Evolutionary conservation across 2,797 vertebrate genomes (phyloP).

Genomic region (Momotus momota): DNA sequence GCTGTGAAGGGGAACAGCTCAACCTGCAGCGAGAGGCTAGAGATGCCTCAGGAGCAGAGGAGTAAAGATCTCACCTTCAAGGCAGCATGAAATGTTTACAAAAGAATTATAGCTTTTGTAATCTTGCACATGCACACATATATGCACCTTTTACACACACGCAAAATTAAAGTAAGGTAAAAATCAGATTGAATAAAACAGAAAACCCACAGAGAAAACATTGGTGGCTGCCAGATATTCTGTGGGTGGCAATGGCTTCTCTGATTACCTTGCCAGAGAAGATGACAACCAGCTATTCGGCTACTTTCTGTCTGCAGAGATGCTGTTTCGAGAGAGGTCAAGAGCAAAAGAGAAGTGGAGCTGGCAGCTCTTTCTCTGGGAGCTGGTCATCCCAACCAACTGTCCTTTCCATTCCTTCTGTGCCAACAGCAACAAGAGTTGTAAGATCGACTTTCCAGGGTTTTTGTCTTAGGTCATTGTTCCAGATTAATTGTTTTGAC

Average conservation of each 20-base stretch:
- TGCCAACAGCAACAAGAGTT: conserved; percentile 36
- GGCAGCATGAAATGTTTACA: neutral
- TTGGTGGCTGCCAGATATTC: neutral
- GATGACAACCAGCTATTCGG: neutral
- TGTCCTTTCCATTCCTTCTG: neutral
- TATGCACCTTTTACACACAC: neutral
- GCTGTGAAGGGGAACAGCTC: neutral
- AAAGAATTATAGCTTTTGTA: neutral
- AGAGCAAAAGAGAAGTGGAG: neutral
- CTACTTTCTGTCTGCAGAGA: neutral
- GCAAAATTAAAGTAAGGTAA: neutral
- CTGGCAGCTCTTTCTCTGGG: neutral
- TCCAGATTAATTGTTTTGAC: conserved; percentile 58
- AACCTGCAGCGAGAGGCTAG: neutral
- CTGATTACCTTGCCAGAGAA: neutral
- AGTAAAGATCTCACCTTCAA: neutral
- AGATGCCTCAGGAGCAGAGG: neutral
- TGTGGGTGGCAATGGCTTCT: neutral
- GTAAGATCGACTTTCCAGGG: neutral
- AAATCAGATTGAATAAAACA: neutral
- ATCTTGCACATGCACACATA: neutral
- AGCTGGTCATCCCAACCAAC: neutral
- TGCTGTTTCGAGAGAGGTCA: conserved; percentile 20
- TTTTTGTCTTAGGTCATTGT: neutral
- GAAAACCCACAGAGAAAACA: neutral